Percentiles rank a stretch among this genome's conserved stretches.
Evolutionary conservation across 2,888 invertebrate species (phyloP).

Genomic region (Hirudinaria manillensis): DNA sequence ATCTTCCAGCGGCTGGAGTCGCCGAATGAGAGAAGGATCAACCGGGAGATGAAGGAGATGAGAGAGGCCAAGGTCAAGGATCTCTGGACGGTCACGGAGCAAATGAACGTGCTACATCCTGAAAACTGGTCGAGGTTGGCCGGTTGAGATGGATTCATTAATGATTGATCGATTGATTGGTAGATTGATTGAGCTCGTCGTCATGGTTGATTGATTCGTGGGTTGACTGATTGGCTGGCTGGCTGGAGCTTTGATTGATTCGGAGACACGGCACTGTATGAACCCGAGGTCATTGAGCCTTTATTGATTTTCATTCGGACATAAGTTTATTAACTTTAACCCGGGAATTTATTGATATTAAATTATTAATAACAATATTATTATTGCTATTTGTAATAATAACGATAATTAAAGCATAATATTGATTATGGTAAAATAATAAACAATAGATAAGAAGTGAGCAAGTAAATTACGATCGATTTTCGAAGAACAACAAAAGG

Average conservation of each 20-base stretch:
- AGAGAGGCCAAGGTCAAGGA: slow-evolving; percentile 37
- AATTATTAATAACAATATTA: slow-evolving; percentile 1
- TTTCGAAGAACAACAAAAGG: too few relatives aligned
- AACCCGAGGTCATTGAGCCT: too few relatives aligned
- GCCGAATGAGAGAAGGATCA: slow-evolving; percentile 40
- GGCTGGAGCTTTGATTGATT: too few relatives aligned
- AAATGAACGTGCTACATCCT: slow-evolving; percentile 74
- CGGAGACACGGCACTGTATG: too few relatives aligned
- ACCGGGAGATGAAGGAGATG: slow-evolving; percentile 29
- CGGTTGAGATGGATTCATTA: not conserved
- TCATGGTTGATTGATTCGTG: too few relatives aligned
- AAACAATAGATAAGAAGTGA: too few relatives aligned
- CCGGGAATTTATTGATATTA: not conserved
- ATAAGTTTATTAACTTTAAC: too few relatives aligned
- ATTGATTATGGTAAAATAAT: too few relatives aligned
- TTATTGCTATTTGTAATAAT: not conserved
- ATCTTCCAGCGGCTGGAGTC: slow-evolving; percentile 63
- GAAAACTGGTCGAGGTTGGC: slow-evolving; percentile 70
- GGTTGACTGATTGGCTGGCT: too few relatives aligned
- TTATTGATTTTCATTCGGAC: too few relatives aligned
- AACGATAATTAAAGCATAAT: not conserved
- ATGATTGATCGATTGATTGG: not conserved
- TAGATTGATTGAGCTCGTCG: too few relatives aligned
- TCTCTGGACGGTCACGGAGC: slow-evolving; percentile 80
- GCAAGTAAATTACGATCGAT: too few relatives aligned